These are phyloP conservation scores for Heliornis fulica DNA, from an alignment of 2,113 vertebrate species.

Conservation along the genomic window DNA sequence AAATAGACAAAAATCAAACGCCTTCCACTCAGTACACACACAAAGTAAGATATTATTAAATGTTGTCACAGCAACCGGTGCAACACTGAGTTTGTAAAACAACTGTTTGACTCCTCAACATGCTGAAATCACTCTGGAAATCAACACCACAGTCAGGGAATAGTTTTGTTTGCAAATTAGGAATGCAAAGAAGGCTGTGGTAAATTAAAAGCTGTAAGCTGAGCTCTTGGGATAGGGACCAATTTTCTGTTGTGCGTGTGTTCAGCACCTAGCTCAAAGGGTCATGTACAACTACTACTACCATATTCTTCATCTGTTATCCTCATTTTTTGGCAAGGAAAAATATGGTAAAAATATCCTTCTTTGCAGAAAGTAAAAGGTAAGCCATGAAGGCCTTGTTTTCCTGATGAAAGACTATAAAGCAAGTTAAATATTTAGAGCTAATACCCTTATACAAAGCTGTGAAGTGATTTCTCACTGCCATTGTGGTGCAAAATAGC, in stretches of 20 bases:
- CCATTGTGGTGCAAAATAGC: neutral
- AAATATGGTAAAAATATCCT: neutral
- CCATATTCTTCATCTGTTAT: neutral
- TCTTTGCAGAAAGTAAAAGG: neutral
- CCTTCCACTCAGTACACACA: slow-evolving; percentile 21
- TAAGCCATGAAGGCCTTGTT: neutral
- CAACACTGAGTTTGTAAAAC: slow-evolving; percentile 47
- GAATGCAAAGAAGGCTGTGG: slow-evolving; percentile 64
- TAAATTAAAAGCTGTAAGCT: slow-evolving; percentile 64
- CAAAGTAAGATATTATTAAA: slow-evolving; percentile 52
- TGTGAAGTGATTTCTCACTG: neutral
- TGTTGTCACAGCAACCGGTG: slow-evolving; percentile 71
- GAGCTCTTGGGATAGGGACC: slow-evolving; percentile 17
- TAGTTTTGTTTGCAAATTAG: slow-evolving; percentile 67
- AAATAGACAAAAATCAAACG: slow-evolving; percentile 38
- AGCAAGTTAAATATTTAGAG: neutral
- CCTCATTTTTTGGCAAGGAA: neutral
- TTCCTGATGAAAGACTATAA: neutral
- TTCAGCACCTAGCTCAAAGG: neutral
- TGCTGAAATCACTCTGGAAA: slow-evolving; percentile 49
- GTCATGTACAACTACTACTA: neutral
- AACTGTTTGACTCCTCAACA: slow-evolving; percentile 54
- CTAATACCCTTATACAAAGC: neutral
- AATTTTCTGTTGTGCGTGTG: slow-evolving; percentile 3
- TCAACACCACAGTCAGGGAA: slow-evolving; percentile 17